A percentile compares a stretch with the other conserved stretches of the same genome.
Evolutionary conservation across 2,113 vertebrate species (phyloP).

Genomic region (Lasiurus borealis): DNA sequence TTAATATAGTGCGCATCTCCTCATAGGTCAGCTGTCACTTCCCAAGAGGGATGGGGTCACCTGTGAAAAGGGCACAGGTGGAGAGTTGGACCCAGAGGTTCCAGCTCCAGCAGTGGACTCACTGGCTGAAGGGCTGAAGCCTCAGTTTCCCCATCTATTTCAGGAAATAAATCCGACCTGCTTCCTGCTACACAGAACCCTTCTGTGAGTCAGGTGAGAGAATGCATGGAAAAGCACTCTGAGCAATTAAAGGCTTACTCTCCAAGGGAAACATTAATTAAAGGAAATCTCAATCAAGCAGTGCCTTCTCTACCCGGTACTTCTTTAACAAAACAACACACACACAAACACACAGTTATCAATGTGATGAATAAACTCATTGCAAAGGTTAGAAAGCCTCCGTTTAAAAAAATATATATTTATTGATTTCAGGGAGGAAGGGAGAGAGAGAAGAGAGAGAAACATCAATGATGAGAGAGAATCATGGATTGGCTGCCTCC

Average conservation of each 20-base stretch:
- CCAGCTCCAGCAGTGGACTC: background rate
- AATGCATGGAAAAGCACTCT: slow-evolving; percentile 60
- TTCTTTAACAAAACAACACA: background rate
- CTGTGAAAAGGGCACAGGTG: background rate
- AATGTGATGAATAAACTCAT: background rate
- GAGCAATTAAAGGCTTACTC: slow-evolving; percentile 64
- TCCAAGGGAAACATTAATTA: slow-evolving; percentile 69
- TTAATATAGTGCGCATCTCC: background rate
- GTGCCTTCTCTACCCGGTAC: slow-evolving; percentile 13
- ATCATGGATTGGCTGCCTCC: too few relatives aligned
- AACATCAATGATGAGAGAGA: too few relatives aligned
- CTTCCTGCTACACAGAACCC: background rate
- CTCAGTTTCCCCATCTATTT: background rate
- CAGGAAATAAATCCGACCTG: slow-evolving; percentile 1
- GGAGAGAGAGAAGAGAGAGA: too few relatives aligned
- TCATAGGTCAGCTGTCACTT: background rate
- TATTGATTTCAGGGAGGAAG: too few relatives aligned
- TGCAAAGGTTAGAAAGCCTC: background rate
- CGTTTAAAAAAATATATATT: too few relatives aligned
- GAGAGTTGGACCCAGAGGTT: background rate
- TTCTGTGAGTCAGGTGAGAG: slow-evolving; percentile 48
- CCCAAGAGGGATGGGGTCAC: background rate
- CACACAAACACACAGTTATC: background rate
- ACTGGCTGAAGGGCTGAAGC: background rate
- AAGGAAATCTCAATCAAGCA: slow-evolving; percentile 31